Evolutionary conservation across 1,140 invertebrate species (phyloP), one percentile per base, ranked within the genome.

Genomic region (Sycobia sp.): DNA sequence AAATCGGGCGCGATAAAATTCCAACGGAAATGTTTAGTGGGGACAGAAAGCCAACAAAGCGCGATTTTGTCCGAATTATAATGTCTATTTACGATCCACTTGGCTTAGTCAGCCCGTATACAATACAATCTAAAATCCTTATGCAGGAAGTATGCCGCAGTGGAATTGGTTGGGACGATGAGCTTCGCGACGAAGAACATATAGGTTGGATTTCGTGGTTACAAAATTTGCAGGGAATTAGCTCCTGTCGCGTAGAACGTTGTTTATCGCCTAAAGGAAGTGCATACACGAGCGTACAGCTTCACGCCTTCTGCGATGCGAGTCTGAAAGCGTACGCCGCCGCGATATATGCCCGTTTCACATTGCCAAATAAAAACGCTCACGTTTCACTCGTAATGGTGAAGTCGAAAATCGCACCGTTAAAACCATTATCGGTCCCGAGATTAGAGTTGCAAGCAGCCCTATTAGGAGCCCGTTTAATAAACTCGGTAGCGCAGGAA

Each of bases 121-220:
- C 34, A 8, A 4, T 22, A 14, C 10, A 39, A 39, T 58, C 57
- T 0, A 67, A 68, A 65, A 70, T 69, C 9, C 8, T 71, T n/a
- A 44, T 68, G 5, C 70, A 73, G 62, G 46, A 66, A 16, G 38
- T 65, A 2, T 71, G 69, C 67, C 25, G 57, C 29, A 53, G 32
- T 11, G 60, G 53, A 4, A 66, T 68, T 9, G 43, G 53, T 3
- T 73, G 70, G 70, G 70, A 73, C 46, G 41, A 70, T 20, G 4
- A 22, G 13, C 16, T 70, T 18, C 32, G 29, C 4, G 16, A 18
- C 16, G 41, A 44, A 18, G 41, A 44, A 36, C 14, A 11, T 5
- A 29, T 20, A 9, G 14, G 18, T 10, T 51, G 34, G 34, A 1
- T 20, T 2, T 2, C 13, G 5, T 53, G 50, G 34, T 23, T 39